Percentiles rank a stretch among this genome's conserved stretches.
These are phyloP conservation scores for Drosophila nigritarsus DNA, from an alignment of 2,888 invertebrate genomes.

Conservation along the genomic window DNA sequence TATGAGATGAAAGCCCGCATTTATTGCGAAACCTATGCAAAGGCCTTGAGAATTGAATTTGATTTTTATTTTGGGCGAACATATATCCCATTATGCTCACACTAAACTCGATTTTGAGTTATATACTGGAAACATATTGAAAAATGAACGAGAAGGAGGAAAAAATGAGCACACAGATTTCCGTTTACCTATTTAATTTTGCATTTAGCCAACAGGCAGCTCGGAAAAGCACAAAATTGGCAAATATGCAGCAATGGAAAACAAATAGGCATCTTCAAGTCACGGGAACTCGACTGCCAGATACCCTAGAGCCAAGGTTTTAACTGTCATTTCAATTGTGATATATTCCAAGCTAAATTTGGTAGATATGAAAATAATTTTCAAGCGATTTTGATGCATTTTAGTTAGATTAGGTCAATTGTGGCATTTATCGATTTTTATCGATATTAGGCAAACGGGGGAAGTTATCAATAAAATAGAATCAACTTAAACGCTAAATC, in stretches of 20 bases:
- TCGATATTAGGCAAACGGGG: neutral
- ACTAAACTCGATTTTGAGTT: neutral
- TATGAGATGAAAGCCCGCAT: conserved; percentile 48
- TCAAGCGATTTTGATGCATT: neutral
- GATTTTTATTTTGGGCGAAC: neutral
- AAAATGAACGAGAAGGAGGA: neutral
- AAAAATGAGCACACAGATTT: neutral
- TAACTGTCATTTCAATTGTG: neutral
- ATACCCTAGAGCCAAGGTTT: neutral
- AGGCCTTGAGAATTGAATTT: conserved; percentile 2
- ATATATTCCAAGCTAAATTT: neutral
- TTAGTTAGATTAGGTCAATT: neutral
- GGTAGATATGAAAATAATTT: neutral
- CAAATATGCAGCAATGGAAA: neutral
- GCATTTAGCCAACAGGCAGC: neutral
- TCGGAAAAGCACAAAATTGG: neutral
- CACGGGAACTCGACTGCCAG: neutral
- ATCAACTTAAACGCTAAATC: neutral
- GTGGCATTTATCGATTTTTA: neutral
- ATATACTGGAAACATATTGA: neutral
- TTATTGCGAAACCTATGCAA: neutral
- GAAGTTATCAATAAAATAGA: neutral
- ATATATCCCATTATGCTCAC: neutral
- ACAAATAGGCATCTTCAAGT: neutral
- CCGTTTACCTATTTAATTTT: neutral